phyloP scores from a whole-genome alignment of 2,113 vertebrate genomes.

The Silurus meridionalis region DNA sequence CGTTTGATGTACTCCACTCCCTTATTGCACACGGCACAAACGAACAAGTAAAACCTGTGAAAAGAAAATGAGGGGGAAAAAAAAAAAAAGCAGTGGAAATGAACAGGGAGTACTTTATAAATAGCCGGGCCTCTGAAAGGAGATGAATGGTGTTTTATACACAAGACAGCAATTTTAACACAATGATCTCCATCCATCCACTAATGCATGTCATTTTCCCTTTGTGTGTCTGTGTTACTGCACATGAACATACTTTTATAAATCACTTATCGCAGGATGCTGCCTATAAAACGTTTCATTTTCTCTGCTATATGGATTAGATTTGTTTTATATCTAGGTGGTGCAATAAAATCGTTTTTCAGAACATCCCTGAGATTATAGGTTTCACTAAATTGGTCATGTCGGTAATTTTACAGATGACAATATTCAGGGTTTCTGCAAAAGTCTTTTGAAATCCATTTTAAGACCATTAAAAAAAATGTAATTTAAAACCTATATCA shows the following conservation, averaged over 20 bases:
- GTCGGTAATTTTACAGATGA: not conserved
- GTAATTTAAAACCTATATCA: too few species aligned
- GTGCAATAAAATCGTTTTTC: not conserved
- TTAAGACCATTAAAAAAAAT: too few species aligned
- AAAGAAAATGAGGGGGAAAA: not conserved
- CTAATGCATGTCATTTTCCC: conserved; percentile 17
- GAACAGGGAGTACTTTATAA: conserved; percentile 24
- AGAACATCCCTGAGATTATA: not conserved
- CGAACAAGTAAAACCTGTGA: conserved; percentile 89
- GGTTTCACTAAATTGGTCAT: not conserved
- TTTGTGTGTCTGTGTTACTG: not conserved
- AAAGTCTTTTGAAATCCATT: too few species aligned
- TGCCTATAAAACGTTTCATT: conserved; percentile 26
- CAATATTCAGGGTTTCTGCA: too few species aligned
- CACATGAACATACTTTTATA: conserved; percentile 3
- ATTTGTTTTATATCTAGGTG: not conserved
- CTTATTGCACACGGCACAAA: conserved; percentile 90
- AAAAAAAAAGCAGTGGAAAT: conserved; percentile 11
- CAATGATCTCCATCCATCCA: conserved; percentile 28
- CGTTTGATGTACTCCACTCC: conserved; percentile 89
- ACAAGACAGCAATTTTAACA: conserved; percentile 12
- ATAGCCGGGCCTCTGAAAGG: conserved; percentile 5
- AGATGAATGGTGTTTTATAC: not conserved
- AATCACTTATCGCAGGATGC: conserved; percentile 24
- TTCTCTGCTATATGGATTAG: not conserved